Evolutionary conservation across 2,888 invertebrate species (phyloP).

Genomic region (Isoperla grammatica): DNA sequence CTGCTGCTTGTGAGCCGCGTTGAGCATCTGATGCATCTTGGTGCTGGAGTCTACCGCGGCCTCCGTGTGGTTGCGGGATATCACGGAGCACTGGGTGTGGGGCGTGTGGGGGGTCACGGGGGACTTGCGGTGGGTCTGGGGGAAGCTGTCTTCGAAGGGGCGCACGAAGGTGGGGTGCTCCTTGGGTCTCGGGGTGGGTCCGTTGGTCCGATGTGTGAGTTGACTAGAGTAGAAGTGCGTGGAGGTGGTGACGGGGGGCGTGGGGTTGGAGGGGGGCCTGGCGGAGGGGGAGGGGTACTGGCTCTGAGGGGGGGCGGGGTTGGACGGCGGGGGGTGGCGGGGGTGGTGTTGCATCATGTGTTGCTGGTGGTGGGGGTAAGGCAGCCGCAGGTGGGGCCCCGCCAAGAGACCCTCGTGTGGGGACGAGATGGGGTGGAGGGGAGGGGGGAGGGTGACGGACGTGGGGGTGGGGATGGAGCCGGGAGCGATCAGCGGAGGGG

Average conservation of each 20-base stretch:
- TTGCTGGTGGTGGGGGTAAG: constrained; percentile 13
- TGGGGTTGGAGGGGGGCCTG: constrained; percentile 25
- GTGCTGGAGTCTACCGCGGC: neutral
- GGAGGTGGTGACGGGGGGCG: constrained; percentile 18
- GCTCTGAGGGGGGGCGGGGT: constrained; percentile 35
- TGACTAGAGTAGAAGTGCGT: neutral
- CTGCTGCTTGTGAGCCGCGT: neutral
- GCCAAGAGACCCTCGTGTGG: constrained; percentile 9
- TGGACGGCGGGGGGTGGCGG: constrained; percentile 33
- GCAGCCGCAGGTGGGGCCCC: constrained; percentile 2
- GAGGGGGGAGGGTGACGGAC: constrained; percentile 36
- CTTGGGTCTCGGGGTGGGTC: constrained; percentile 12
- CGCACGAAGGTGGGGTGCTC: constrained; percentile 39
- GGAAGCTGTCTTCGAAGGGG: constrained; percentile 42
- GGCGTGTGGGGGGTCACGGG: neutral
- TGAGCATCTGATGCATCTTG: neutral
- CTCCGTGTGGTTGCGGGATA: neutral
- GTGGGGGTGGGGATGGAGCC: constrained; percentile 38
- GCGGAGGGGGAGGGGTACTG: constrained; percentile 35
- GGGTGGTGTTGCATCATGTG: constrained; percentile 15
- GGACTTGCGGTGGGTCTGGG: constrained; percentile 23
- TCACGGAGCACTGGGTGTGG: neutral
- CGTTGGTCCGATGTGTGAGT: neutral
- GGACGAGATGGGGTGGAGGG: constrained; percentile 28
- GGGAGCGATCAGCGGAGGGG: constrained; percentile 32